A percentile compares a stretch with the other conserved stretches of the same genome.
These are phyloP conservation scores for Hemicrepidius hirtus DNA, from an alignment of 2,888 invertebrate genomes.

Conservation along the genomic window DNA sequence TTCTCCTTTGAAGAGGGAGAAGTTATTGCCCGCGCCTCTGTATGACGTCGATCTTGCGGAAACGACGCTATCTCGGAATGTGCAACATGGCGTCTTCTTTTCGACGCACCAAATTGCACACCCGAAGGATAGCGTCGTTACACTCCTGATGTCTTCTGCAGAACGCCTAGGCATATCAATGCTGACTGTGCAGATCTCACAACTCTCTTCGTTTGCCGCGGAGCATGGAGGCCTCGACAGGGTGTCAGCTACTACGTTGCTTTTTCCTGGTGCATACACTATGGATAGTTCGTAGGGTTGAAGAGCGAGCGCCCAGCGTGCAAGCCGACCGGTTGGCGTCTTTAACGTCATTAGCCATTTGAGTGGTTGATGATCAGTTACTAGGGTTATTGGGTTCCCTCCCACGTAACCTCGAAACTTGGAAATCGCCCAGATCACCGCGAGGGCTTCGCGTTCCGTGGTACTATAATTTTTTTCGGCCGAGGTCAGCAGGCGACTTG, in stretches of 20 bases:
- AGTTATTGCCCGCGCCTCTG: too few relatives aligned
- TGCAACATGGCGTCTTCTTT: too few relatives aligned
- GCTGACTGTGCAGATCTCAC: background rate
- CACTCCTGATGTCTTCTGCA: too few relatives aligned
- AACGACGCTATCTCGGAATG: too few relatives aligned
- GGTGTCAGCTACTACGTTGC: constrained; percentile 46
- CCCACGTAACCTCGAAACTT: constrained; percentile 68
- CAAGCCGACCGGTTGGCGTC: constrained; percentile 67
- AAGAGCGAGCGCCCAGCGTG: constrained; percentile 69
- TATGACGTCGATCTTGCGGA: too few relatives aligned
- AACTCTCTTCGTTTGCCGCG: background rate
- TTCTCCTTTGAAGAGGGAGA: too few relatives aligned
- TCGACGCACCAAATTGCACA: too few relatives aligned
- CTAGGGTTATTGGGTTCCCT: constrained; percentile 62
- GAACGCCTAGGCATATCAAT: background rate
- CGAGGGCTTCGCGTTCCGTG: constrained; percentile 63
- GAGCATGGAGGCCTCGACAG: constrained; percentile 34
- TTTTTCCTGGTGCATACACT: constrained; percentile 30
- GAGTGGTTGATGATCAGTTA: constrained; percentile 70
- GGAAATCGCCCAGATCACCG: constrained; percentile 61
- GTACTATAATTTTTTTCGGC: constrained; percentile 63
- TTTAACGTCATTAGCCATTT: constrained; percentile 69
- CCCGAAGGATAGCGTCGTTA: too few relatives aligned
- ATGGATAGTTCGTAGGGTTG: constrained; percentile 50
- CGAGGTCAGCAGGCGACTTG: too few relatives aligned